Percentiles rank a stretch among this genome's conserved stretches.
Evolutionary conservation across 2,113 vertebrate species (phyloP).

Genomic region (Ibidorhyncha struthersii): DNA sequence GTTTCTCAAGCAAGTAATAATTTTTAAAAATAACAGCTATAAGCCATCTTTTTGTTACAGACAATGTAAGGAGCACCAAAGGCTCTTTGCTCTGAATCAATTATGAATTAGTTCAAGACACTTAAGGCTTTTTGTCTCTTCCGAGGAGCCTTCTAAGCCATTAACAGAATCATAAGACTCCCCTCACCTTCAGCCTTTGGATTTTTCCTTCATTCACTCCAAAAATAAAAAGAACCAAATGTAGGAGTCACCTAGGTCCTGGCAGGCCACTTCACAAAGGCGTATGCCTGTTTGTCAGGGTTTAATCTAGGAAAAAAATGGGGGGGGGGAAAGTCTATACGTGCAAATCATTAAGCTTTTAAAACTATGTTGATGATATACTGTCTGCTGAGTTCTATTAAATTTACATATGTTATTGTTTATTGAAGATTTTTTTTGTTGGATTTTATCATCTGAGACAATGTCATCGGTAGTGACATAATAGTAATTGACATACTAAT

Average conservation of each 20-base stretch:
- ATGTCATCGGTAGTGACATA: neutral
- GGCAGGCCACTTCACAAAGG: neutral
- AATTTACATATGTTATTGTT: neutral
- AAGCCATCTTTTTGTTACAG: neutral
- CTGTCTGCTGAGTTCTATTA: neutral
- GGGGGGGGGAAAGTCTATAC: neutral
- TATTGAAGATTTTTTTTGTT: neutral
- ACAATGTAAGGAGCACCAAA: neutral
- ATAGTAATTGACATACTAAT: neutral
- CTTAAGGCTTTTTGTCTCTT: neutral
- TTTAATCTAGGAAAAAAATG: neutral
- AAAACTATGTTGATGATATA: neutral
- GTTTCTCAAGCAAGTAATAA: neutral
- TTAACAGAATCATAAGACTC: neutral
- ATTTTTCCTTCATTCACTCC: neutral
- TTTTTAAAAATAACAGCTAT: neutral
- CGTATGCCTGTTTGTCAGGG: neutral
- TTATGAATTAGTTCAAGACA: neutral
- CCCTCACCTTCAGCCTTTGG: neutral
- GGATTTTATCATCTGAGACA: neutral
- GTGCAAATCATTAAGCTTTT: neutral
- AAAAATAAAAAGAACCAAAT: neutral
- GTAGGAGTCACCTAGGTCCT: neutral
- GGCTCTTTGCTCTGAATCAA: neutral
- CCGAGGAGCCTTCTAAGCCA: neutral